Conservation (phyloP, 2,113 vertebrate genomes). For the Gymnocephalus cernua region DNA sequence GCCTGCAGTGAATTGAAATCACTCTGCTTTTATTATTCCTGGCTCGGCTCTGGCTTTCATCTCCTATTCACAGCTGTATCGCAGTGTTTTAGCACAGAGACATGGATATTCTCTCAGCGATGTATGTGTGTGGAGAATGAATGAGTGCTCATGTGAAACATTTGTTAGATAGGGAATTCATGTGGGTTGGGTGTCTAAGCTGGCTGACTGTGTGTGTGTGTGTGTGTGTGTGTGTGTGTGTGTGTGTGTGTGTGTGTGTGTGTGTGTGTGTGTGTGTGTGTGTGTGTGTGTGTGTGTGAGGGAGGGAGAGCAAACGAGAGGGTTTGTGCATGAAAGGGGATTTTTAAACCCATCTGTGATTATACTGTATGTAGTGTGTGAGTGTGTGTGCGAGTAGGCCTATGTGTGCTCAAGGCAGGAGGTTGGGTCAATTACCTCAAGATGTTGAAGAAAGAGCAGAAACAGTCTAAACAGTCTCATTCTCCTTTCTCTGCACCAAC, state of each 20-base stretch:
- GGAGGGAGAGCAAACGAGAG: constrained; percentile 13
- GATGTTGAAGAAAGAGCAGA: constrained; percentile 78
- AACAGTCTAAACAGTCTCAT: constrained; percentile 56
- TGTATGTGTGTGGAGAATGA: constrained; percentile 21
- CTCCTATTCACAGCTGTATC: constrained; percentile 70
- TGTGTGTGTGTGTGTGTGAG: neutral
- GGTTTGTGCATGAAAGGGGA: constrained; percentile 42
- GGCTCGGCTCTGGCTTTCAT: constrained; percentile 73
- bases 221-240: neutral
- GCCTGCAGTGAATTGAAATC: constrained; percentile 71
- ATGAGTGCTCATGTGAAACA: constrained; percentile 42
- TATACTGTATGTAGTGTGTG: constrained; percentile 26
- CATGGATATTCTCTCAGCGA: constrained; percentile 68
- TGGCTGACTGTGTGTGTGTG: constrained; percentile 33
- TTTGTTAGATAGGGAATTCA: constrained; percentile 32
- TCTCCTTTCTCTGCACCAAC: constrained; percentile 40
- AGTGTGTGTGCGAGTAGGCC: constrained; percentile 14
- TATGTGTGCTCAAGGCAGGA: constrained; percentile 62
- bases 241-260: neutral
- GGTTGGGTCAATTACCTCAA: constrained; percentile 81
- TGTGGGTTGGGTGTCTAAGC: constrained; percentile 51
- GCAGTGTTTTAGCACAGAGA: constrained; percentile 67
- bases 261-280: neutral
- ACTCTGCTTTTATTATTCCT: constrained; percentile 71
- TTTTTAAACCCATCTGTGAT: constrained; percentile 62